Evolutionary conservation across 1,140 invertebrate genomes (phyloP).

Genomic region (Nilaparvata lugens): DNA sequence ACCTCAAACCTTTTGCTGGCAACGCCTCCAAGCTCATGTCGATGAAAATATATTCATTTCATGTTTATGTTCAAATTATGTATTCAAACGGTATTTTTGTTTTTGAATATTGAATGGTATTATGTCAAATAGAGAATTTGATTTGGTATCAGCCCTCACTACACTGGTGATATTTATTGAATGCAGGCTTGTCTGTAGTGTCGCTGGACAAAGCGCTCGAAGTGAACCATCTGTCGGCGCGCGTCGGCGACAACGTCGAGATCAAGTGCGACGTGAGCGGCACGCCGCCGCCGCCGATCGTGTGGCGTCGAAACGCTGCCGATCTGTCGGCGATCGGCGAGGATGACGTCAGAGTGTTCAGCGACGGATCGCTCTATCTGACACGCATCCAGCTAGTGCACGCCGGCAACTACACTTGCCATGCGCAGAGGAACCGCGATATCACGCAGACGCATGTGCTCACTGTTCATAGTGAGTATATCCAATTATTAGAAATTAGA

Average conservation of each 20-base stretch:
- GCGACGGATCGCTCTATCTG: slow-evolving; percentile 65
- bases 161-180: slow-evolving; percentile 2
- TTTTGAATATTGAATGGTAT: too few species aligned
- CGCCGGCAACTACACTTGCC: slow-evolving; percentile 73
- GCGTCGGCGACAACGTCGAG: slow-evolving; percentile 69
- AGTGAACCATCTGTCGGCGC: slow-evolving; percentile 53
- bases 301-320: slow-evolving; percentile 60
- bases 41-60: too few species aligned
- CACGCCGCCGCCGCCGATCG: slow-evolving; percentile 55
- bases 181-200: slow-evolving; percentile 58
- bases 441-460: slow-evolving; percentile 68
- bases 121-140: background rate
- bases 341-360: slow-evolving; percentile 55
- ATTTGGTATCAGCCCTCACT: background rate
- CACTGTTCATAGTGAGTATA: slow-evolving; percentile 62
- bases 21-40: too few species aligned
- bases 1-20: too few species aligned
- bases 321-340: slow-evolving; percentile 54
- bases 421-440: slow-evolving; percentile 61
- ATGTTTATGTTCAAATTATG: too few species aligned
- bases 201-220: slow-evolving; percentile 64
- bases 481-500: too few species aligned
- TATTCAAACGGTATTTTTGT: too few species aligned
- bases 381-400: slow-evolving; percentile 64
- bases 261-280: slow-evolving; percentile 70